Base-by-base conservation (phyloP, 2,797 vertebrate genomes). In the Nasua narica region DNA sequence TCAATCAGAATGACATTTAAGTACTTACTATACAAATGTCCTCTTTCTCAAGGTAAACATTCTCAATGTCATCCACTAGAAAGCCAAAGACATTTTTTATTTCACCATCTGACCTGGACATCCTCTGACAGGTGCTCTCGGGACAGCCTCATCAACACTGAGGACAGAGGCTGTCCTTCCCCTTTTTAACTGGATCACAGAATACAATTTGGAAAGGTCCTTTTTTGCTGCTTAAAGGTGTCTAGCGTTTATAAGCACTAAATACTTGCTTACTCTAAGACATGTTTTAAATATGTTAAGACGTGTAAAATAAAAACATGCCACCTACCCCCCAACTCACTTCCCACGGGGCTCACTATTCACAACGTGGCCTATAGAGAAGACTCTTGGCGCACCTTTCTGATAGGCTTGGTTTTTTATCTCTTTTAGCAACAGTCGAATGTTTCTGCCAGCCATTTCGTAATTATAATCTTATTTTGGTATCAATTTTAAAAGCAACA, bases 1-100 rank as follows among this genome's bases (percentile, higher is more conserved):
- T 96, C 93, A 86, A 48, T 87, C 67, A 67, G 67, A 93, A 85
- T 85, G 91, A 94, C 52, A 94, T 50, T 94, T 48, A 58, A 86
- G 65, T 48, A 60, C 48, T 95, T 79, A 46, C 52, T 56, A n/a
- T 19, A 23, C 72, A 84, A 88, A 86, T 29, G 50, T 79, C 79
- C 32, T 67, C 43, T 67, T 87, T 90, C 37, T 67, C 94, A 60
- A 96, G 21, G 67, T 72, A 93, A 96, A 79, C 18, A 65, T 62
- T 52, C 58, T 25, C 65, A 65, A 4, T 74, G 37, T 78, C 48
- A 79, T 52, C 76, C 43, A 86, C 35, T 60, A 46, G 54, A 78
- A 84, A 86, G 65, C 23, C n/a, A 4, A 69, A 81, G 40, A 78
- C 2, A 43, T 29, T 58, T 77, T 65, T 83, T n/a, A 6, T 54